Evolutionary conservation across 1,140 invertebrate genomes (phyloP).

Genomic region (Aphelinus certus): DNA sequence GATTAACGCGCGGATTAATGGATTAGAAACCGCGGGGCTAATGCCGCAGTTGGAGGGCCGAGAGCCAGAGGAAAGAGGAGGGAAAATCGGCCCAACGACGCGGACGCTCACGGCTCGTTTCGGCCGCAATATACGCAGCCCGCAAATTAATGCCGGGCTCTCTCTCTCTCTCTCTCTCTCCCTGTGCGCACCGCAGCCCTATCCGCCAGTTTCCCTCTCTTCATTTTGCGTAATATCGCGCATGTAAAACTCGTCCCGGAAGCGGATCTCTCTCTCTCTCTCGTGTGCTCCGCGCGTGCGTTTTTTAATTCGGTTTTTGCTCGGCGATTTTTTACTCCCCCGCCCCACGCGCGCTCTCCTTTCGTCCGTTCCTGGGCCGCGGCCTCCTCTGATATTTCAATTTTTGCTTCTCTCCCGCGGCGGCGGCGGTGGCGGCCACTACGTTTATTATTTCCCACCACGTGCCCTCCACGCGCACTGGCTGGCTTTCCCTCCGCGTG

Average conservation of each 20-base stretch:
- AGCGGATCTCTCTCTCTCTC: slow-evolving; percentile 1
- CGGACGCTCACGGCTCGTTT: slow-evolving; percentile 42
- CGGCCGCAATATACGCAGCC: slow-evolving; percentile 19
- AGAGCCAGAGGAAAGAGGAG: not conserved
- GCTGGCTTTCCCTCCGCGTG: not conserved
- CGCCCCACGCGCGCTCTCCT: not conserved
- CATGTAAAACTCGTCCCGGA: not conserved
- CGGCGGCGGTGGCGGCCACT: not conserved
- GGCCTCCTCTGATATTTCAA: slow-evolving; percentile 17
- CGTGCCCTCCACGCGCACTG: not conserved
- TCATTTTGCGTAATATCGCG: not conserved
- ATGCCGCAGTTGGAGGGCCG: slow-evolving; percentile 52
- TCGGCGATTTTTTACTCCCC: not conserved
- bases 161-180: not conserved
- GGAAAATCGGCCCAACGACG: slow-evolving; percentile 26
- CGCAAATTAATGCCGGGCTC: slow-evolving; percentile 11
- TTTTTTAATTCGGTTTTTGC: slow-evolving; percentile 9
- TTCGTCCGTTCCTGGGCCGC: not conserved
- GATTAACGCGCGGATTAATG: slow-evolving; percentile 60
- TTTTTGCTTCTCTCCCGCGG: not conserved
- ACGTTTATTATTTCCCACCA: slow-evolving; percentile 1
- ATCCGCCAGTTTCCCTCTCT: not conserved
- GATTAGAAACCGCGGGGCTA: slow-evolving; percentile 57
- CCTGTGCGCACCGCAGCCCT: not conserved
- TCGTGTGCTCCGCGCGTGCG: not conserved